Evolutionary conservation across 2,113 vertebrate species (phyloP).

Genomic region (Asarcornis scutulata): DNA sequence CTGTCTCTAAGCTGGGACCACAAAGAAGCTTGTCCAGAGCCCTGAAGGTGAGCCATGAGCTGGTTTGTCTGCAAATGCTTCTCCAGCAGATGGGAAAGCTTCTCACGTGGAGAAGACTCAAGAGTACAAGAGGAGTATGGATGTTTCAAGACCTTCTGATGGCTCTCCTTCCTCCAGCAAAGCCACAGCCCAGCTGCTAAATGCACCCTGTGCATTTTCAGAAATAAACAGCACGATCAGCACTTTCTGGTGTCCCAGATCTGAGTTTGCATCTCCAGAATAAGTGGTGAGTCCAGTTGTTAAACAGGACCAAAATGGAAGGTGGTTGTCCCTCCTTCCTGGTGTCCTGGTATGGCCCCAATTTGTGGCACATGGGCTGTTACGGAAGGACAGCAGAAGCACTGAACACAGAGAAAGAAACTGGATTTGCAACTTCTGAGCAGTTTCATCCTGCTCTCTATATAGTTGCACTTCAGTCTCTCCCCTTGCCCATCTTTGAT

Average conservation of each 20-base stretch:
- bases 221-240: neutral
- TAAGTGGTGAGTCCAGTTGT: neutral
- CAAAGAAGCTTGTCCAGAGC: rapidly evolving
- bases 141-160: neutral
- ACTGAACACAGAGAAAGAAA: neutral
- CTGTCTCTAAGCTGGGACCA: neutral
- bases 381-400: neutral
- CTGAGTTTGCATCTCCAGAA: neutral
- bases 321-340: neutral
- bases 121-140: neutral
- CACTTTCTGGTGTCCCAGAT: neutral
- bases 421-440: neutral
- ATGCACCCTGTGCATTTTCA: neutral
- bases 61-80: neutral
- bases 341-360: neutral
- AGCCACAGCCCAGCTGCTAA: neutral
- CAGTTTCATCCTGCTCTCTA: neutral
- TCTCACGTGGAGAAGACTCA: neutral
- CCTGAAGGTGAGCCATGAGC: neutral
- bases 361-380: rapidly evolving
- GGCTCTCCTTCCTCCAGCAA: neutral
- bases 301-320: neutral
- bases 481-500: rapidly evolving
- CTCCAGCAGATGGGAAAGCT: neutral
- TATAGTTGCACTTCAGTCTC: neutral